phyloP scores from a whole-genome alignment of 2,888 invertebrate species.

The Merodon equestris region DNA sequence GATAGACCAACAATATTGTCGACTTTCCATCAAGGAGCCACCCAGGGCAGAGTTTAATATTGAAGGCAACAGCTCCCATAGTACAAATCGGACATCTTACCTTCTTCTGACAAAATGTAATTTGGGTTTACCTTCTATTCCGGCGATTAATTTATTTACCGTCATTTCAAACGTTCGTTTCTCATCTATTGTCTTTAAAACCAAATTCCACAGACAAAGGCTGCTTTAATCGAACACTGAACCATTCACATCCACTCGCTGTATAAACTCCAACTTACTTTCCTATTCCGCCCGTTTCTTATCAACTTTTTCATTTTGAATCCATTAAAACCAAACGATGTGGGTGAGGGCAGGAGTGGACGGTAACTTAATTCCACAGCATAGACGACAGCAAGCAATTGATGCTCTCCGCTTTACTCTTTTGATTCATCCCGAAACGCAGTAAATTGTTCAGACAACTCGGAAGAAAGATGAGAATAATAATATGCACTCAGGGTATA shows the following conservation, averaged over 20 bases:
- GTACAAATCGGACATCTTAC: no score
- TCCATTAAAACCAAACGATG: slow-evolving; percentile 25
- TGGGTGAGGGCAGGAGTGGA: not conserved
- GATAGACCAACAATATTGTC: no score
- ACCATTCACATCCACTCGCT: not conserved
- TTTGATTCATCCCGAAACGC: slow-evolving; percentile 25
- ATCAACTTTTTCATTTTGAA: not conserved
- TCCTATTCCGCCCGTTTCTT: slow-evolving; percentile 18
- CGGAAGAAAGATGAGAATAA: slow-evolving; percentile 27
- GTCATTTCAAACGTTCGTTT: no score
- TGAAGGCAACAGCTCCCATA: no score
- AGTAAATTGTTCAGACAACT: slow-evolving; percentile 37
- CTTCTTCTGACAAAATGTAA: no score
- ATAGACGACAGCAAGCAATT: slow-evolving; percentile 52
- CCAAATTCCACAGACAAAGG: no score
- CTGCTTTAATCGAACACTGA: no score
- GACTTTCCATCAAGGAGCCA: no score
- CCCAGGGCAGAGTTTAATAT: no score
- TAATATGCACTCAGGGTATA: slow-evolving; percentile 48
- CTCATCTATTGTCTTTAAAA: no score
- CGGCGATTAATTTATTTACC: no score
- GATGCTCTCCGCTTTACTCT: slow-evolving; percentile 6
- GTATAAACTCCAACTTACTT: slow-evolving; percentile 25
- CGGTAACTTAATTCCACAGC: slow-evolving; percentile 51
- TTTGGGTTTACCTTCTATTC: no score